Evolutionary conservation across 2,113 vertebrate species (phyloP), one percentile per base, ranked within the genome.

Genomic region (Centrocercus urophasianus): DNA sequence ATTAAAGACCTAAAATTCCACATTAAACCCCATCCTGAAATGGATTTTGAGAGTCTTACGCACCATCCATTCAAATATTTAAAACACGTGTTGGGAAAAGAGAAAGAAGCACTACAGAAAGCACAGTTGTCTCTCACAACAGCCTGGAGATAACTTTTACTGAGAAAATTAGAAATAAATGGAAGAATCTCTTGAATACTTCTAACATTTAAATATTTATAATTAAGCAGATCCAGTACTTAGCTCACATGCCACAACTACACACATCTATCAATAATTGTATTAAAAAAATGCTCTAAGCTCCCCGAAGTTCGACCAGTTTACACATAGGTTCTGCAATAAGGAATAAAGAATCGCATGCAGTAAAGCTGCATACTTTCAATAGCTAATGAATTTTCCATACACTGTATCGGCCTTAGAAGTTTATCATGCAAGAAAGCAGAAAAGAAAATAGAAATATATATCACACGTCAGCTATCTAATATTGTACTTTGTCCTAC

Each of bases 41-140:
- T 28, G 4, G 11, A 56, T 24, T 34, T 72, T 52, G 14, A 28
- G 65, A 66, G 10, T 65, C 12, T 27, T 69, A 27, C 43, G 69
- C 25, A 15, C 7, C 73, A 43, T 2, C 11, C 30, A 5, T 83
- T 73, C 54, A 59, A 83, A 66, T 43, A 69, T 40, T 6, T 0
- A 83, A 43, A 69, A 42, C 24, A 9, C 30, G 18, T 25, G 3
- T 0, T 3, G 6, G 21, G 10, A 4, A 0, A 1, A 19, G 14
- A 40, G 43, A 63, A 66, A 17, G 17, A 17, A 24, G 32, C 30
- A 47, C 30, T 67, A 32, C 34, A 66, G 30, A 75, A 52, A 80
- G 38, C 38, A 38, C 61, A 90, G 36, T 36, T 8, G 11, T 45
- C 19, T 60, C 19, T 10, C 16, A 32, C 5, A 77, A n/a, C 11